These are phyloP conservation scores for Ptyas mucosa DNA, from an alignment of 2,113 vertebrate species.

Conservation along the genomic window DNA sequence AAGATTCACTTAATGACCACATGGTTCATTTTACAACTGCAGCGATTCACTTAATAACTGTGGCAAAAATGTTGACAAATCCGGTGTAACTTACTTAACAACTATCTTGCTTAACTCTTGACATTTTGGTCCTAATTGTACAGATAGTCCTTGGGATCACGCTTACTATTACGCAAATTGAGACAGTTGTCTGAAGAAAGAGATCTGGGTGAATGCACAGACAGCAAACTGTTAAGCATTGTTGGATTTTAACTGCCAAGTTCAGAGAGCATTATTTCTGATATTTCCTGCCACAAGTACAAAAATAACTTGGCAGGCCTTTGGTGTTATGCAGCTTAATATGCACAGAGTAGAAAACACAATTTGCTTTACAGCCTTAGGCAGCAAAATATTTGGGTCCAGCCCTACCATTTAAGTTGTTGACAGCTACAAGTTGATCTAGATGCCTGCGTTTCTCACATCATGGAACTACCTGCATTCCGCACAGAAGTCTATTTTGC, in stretches of 20 bases:
- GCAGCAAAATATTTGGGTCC: background rate
- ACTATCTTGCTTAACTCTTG: background rate
- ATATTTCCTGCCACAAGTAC: background rate
- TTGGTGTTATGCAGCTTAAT: background rate
- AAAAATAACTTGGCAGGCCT: background rate
- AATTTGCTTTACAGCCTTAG: background rate
- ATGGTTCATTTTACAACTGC: background rate
- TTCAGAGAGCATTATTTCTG: background rate
- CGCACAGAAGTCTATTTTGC: background rate
- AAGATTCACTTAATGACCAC: background rate
- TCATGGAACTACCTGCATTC: background rate
- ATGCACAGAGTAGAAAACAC: background rate
- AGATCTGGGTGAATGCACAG: background rate
- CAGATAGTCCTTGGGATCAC: background rate
- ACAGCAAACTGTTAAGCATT: background rate
- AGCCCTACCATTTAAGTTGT: background rate
- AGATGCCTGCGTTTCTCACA: background rate
- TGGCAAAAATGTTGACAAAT: background rate
- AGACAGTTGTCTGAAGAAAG: background rate
- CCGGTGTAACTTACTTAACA: background rate
- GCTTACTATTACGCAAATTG: background rate
- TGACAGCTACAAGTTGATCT: background rate
- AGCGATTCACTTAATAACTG: background rate
- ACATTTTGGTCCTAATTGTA: background rate
- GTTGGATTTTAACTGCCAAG: background rate